phyloP scores from a whole-genome alignment of 2,888 invertebrate genomes.

The Synergus japonicus region DNA sequence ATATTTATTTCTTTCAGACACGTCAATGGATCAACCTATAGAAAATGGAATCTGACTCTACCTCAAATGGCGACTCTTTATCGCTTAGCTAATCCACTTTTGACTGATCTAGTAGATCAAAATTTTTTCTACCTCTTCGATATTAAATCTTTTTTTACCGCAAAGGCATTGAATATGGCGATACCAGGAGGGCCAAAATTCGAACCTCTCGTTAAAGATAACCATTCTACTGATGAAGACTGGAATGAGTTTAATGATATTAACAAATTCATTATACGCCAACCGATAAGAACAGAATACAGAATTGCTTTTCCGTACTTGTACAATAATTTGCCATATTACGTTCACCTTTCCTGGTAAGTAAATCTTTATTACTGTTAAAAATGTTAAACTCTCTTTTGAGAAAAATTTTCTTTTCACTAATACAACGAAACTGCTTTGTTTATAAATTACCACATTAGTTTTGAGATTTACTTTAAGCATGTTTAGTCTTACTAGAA shows the following conservation, averaged over 20 bases:
- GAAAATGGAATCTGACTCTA: slow-evolving; percentile 93
- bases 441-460: slow-evolving; percentile 64
- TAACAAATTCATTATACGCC: slow-evolving; percentile 99
- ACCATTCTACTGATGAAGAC: slow-evolving; percentile 98
- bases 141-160: slow-evolving; percentile 99
- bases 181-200: slow-evolving; percentile 99
- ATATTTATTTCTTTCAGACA: slow-evolving; percentile 78
- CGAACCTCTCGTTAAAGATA: slow-evolving; percentile 98
- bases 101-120: slow-evolving; percentile 98
- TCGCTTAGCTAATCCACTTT: slow-evolving; percentile 92
- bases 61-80: no score
- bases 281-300: slow-evolving; percentile 99
- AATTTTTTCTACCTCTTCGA: slow-evolving; percentile 99
- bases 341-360: slow-evolving; percentile 98
- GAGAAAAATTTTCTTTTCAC: not conserved
- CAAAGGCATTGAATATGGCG: slow-evolving; percentile 99
- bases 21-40: slow-evolving; percentile 98
- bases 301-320: slow-evolving; percentile 99
- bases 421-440: not conserved
- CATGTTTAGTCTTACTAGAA: not conserved
- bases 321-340: slow-evolving; percentile 99
- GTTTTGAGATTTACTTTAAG: slow-evolving; percentile 74
- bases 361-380: slow-evolving; percentile 68
- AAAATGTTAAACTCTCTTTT: not conserved
- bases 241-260: slow-evolving; percentile 99